Evolutionary conservation across 2,113 vertebrate species (phyloP).

Genomic region (Perca flavescens): DNA sequence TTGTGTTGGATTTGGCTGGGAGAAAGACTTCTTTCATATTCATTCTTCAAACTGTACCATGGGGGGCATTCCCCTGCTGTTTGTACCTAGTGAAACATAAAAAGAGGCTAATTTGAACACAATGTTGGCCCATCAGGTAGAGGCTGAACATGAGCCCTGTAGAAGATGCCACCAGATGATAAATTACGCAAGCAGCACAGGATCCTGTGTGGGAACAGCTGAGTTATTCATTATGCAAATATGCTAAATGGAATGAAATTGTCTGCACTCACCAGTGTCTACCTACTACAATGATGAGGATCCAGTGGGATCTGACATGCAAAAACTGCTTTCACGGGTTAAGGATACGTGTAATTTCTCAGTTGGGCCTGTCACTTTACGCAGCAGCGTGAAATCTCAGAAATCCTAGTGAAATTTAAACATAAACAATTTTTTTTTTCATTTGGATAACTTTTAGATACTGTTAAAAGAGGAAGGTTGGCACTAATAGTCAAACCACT

Average conservation of each 20-base stretch:
- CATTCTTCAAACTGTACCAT: conserved; percentile 6
- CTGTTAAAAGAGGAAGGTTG: background rate
- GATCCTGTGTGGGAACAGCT: conserved; percentile 54
- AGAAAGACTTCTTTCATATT: background rate
- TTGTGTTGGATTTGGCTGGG: background rate
- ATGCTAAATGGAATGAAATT: conserved; percentile 68
- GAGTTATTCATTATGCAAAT: conserved; percentile 72
- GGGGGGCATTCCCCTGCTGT: conserved; percentile 37
- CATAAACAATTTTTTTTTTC: background rate
- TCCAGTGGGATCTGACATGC: conserved; percentile 38
- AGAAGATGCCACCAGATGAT: conserved; percentile 53
- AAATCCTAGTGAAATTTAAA: conserved; percentile 24
- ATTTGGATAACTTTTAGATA: background rate
- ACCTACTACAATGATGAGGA: background rate
- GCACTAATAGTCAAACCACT: background rate
- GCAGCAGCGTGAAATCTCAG: conserved; percentile 3
- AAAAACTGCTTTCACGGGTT: conserved; percentile 29
- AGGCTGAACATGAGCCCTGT: conserved; percentile 42
- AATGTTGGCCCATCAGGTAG: conserved; percentile 52
- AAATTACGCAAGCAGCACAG: conserved; percentile 61
- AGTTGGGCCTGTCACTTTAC: conserved; percentile 8
- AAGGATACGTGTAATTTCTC: conserved; percentile 42
- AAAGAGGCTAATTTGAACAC: conserved; percentile 66
- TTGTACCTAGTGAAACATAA: conserved; percentile 46
- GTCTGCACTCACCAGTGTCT: conserved; percentile 42